A percentile compares a stretch with the other conserved stretches of the same genome.
phyloP scores from a whole-genome alignment of 1,140 invertebrate species.

The Drosophila nigrodunni region DNA sequence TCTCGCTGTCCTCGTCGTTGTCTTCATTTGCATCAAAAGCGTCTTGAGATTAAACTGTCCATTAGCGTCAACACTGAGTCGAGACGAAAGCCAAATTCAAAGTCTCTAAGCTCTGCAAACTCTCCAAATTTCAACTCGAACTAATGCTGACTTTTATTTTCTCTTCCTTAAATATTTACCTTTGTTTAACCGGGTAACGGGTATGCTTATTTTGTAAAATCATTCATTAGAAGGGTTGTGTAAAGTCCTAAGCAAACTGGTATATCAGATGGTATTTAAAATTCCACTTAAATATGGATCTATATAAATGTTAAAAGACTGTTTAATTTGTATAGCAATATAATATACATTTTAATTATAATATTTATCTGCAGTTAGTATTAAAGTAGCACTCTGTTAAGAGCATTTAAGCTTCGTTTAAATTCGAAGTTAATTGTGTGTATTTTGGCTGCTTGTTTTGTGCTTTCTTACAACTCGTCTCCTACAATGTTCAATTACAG shows the following conservation, averaged over 20 bases:
- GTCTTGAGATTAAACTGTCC: conserved; percentile 77
- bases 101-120: not conserved
- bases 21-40: conserved; percentile 75
- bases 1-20: conserved; percentile 31
- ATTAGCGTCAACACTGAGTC: conserved; percentile 69
- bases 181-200: not conserved
- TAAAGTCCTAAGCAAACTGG: no score
- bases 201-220: not conserved
- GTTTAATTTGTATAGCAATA: no score
- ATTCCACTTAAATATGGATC: no score
- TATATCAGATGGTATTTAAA: no score
- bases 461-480: conserved; percentile 30
- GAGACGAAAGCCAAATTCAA: conserved; percentile 48
- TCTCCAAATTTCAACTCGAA: conserved; percentile 6
- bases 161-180: not conserved
- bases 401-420: not conserved
- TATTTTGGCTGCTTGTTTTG: conserved; percentile 7
- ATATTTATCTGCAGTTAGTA: no score
- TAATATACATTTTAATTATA: no score
- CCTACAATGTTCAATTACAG: conserved; percentile 86
- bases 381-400: not conserved
- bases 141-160: not conserved
- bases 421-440: conserved; percentile 2
- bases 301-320: no score
- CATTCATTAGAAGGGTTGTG: no score